These are phyloP conservation scores for Drosophila murphyi DNA, from an alignment of 1,140 invertebrate species.

Conservation along the genomic window DNA sequence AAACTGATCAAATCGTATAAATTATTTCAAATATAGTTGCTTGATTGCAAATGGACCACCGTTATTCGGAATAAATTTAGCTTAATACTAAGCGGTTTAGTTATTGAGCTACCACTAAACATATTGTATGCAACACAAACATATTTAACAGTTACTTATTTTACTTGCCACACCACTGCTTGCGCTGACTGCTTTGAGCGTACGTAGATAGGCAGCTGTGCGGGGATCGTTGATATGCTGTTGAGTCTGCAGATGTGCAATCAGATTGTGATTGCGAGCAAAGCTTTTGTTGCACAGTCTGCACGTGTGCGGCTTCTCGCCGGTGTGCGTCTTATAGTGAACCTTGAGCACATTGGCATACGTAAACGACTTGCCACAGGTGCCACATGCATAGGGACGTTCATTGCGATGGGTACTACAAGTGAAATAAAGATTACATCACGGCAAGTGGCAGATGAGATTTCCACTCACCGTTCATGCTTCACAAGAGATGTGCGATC, in stretches of 20 bases:
- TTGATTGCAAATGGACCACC: too few relatives aligned
- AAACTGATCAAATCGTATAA: conserved; percentile 57
- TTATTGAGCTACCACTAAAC: background rate
- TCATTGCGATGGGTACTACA: conserved; percentile 90
- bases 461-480: conserved; percentile 85
- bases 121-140: background rate
- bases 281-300: conserved; percentile 73
- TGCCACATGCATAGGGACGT: conserved; percentile 88
- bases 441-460: background rate
- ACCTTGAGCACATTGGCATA: conserved; percentile 87
- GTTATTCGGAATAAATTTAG: too few relatives aligned
- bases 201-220: conserved; percentile 43
- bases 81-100: too few relatives aligned
- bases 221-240: conserved; percentile 74
- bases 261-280: conserved; percentile 75
- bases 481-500: conserved; percentile 86
- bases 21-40: background rate
- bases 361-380: conserved; percentile 90
- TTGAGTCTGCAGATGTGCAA: conserved; percentile 77
- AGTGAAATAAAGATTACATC: background rate
- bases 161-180: background rate
- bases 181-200: conserved; percentile 30
- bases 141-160: background rate
- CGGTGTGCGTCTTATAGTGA: conserved; percentile 85
- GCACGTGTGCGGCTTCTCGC: conserved; percentile 77